These are phyloP conservation scores for Smittia aterrima DNA, from an alignment of 2,888 invertebrate species.

Conservation along the genomic window DNA sequence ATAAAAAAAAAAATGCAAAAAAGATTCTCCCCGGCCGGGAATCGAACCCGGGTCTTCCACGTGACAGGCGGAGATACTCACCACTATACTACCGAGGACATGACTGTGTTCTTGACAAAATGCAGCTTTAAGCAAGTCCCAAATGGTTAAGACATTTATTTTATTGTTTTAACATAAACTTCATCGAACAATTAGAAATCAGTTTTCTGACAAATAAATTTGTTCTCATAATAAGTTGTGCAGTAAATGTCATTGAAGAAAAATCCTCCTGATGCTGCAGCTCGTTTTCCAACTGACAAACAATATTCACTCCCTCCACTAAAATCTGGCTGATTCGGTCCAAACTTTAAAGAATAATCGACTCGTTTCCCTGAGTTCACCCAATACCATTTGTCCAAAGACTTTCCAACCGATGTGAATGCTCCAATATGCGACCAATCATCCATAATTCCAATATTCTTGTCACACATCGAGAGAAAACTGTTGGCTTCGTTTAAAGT, in stretches of 20 bases:
- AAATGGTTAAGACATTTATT: no score
- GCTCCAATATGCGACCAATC: neutral
- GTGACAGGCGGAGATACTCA: constrained; percentile 56
- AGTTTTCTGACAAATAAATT: constrained; percentile 23
- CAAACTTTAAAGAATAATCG: neutral
- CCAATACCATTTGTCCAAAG: constrained; percentile 1
- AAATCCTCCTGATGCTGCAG: neutral
- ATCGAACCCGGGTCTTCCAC: constrained; percentile 57
- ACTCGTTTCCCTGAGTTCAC: constrained; percentile 11
- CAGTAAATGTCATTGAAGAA: constrained; percentile 2
- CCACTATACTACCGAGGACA: constrained; percentile 56
- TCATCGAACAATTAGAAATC: neutral
- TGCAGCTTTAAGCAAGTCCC: neutral
- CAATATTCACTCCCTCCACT: constrained; percentile 3
- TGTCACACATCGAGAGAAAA: neutral
- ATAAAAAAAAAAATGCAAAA: constrained; percentile 35
- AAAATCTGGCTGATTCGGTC: neutral
- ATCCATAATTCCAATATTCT: neutral
- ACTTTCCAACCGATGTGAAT: neutral
- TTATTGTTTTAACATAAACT: no score
- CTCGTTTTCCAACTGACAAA: neutral
- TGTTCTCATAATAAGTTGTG: neutral
- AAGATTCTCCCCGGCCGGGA: constrained; percentile 54
- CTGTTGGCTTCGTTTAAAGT: neutral
- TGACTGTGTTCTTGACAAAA: neutral